Percentiles rank a stretch among this genome's conserved stretches.
phyloP scores from a whole-genome alignment of 35 echinoderm and acorn worm species.

The Lytechinus pictus region DNA sequence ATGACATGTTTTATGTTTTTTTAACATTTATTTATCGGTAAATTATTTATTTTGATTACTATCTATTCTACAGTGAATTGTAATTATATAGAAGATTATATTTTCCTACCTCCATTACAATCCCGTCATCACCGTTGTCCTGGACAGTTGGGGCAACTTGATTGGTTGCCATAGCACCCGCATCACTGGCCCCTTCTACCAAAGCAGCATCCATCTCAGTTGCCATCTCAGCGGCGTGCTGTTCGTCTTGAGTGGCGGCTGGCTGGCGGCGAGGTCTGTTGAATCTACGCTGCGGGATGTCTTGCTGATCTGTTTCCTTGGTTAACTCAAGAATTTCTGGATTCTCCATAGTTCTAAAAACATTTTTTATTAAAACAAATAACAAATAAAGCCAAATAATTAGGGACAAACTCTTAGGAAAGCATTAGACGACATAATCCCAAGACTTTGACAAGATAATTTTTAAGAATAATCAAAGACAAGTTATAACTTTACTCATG shows the following conservation, averaged over 20 bases:
- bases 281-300: background rate
- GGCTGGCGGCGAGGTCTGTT: background rate
- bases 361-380: background rate
- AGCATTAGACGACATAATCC: background rate
- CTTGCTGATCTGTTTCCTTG: background rate
- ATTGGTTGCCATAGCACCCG: background rate
- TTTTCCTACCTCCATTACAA: background rate
- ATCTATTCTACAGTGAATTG: no score
- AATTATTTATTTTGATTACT: no score
- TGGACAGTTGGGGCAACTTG: background rate
- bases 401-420: background rate
- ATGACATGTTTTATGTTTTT: no score
- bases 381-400: background rate
- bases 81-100: no score
- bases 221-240: background rate
- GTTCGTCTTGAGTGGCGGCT: background rate
- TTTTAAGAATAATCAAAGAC: no score
- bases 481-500: no score
- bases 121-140: background rate
- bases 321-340: background rate
- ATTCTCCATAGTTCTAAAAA: background rate
- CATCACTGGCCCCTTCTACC: background rate
- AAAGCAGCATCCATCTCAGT: background rate
- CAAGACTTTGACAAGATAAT: background rate
- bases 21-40: no score